Evolutionary conservation across 92 coral and sea anemone species (phyloP).

Genomic region (Porites divaricata): DNA sequence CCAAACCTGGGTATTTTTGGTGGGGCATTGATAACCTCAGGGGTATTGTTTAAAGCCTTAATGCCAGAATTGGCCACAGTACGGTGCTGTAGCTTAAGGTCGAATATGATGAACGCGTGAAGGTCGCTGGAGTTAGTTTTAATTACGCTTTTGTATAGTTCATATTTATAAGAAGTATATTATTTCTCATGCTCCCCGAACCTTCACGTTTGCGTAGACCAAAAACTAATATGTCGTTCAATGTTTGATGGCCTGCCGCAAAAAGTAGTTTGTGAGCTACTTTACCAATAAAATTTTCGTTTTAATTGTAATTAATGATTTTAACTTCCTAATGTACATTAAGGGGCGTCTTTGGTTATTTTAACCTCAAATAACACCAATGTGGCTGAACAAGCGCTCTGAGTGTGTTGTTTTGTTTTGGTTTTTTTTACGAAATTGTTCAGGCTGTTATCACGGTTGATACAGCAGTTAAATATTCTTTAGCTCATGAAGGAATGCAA

Average conservation of each 20-base stretch:
- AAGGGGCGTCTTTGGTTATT: background rate
- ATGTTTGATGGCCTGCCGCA: too few relatives aligned
- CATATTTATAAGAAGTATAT: conserved; percentile 33
- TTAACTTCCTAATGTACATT: background rate
- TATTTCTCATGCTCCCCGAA: conserved; percentile 1
- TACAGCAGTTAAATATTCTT: too few relatives aligned
- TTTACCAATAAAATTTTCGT: background rate
- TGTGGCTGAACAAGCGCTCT: background rate
- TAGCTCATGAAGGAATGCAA: too few relatives aligned
- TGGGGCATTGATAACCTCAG: background rate
- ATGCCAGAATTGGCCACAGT: too few relatives aligned
- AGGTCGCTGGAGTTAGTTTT: background rate
- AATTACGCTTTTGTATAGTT: conserved; percentile 32
- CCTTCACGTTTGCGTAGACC: background rate
- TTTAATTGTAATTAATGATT: background rate
- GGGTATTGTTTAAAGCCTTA: background rate
- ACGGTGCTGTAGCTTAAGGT: background rate
- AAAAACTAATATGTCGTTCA: background rate
- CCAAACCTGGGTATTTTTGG: background rate
- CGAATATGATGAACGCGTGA: background rate
- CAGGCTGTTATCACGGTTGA: too few relatives aligned
- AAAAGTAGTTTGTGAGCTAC: background rate
- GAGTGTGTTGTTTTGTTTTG: too few relatives aligned
- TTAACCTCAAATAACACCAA: background rate
- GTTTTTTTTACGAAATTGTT: background rate